A percentile compares a stretch with the other conserved stretches of the same genome.
Conservation (phyloP, 1,140 invertebrate genomes). For the Ptiloglossa arizonensis region DNA sequence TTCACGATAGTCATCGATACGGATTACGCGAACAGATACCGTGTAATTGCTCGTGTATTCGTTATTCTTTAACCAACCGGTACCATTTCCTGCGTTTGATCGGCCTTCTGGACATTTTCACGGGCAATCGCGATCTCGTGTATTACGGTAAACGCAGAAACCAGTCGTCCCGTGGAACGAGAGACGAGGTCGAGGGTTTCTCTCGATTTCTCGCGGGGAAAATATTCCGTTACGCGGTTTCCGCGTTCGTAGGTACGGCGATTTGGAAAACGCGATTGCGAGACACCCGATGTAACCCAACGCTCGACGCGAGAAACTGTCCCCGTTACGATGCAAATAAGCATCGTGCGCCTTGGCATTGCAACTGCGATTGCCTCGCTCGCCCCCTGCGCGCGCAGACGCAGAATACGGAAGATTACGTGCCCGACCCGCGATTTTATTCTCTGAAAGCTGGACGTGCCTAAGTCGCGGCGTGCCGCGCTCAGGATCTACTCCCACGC, state of each 20-base stretch:
- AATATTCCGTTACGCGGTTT: background rate
- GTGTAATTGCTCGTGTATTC: no score
- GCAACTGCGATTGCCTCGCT: slow-evolving; percentile 20
- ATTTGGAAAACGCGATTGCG: background rate
- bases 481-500: slow-evolving; percentile 41
- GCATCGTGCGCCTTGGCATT: slow-evolving; percentile 13
- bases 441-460: slow-evolving; percentile 43
- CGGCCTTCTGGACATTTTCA: no score
- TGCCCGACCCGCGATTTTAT: slow-evolving; percentile 34
- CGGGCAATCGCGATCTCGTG: no score
- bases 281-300: slow-evolving; percentile 44
- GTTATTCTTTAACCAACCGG: no score
- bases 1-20: no score
- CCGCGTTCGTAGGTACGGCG: no score
- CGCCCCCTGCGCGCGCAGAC: slow-evolving; percentile 5
- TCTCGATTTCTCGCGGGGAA: no score
- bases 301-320: slow-evolving; percentile 49
- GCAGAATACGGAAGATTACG: slow-evolving; percentile 32
- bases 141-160: no score
- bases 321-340: slow-evolving; percentile 60
- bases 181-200: no score
- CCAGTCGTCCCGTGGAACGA: no score
- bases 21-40: no score
- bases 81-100: no score
- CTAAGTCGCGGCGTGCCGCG: slow-evolving; percentile 15